Base-by-base conservation (phyloP, 2,888 invertebrate genomes). In the Dasypogon diadema region DNA sequence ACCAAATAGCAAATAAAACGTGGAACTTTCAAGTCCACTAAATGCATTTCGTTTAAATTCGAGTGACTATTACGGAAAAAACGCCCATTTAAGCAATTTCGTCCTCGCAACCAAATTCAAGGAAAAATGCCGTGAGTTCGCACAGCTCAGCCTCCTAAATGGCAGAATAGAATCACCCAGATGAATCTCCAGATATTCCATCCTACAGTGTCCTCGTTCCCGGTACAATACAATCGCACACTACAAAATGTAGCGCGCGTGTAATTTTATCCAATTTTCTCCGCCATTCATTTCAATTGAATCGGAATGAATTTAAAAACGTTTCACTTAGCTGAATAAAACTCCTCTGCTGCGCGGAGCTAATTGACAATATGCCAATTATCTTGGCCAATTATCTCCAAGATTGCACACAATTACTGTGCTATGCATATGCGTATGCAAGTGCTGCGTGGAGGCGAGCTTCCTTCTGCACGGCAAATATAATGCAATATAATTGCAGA, bases 331-430 rank as follows among this genome's bases (percentile, higher is more conserved):
- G 74, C 34, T 74, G 74, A 74, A 74, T 58, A 51, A 74, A 74
- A 74, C 74, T 48, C 74, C 51, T 60, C 34, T 63, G 21, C 21
- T 51, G 63, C 48, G 51, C 74, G 8, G 22, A 74, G 63, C 80
- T 80, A 81, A 81, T 80, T 81, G 80, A 81, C 81, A 81, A 81
- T 80, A 80, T 79, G 80, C 80, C 81, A 81, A 81, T 81, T 81
- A 81, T 81, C 80, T 80, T 80, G 81, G 81, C 80, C 81, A 81
- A 81, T 81, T 81, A 81, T 81, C 77, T 78, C 76, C 77, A 80
- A 80, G 80, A 80, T 80, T 81, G 79, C 79, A 79, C 77, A 78
- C 80, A 80, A 79, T 79, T 79, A 77, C 77, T 68, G 37, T 65
- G 24, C 65, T 54, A 12, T 51, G 26, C 18, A 24, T 34, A 18